Percentiles rank a stretch among this genome's conserved stretches.
phyloP scores from a whole-genome alignment of 2,113 vertebrate species.

The Hiodon tergisus region DNA sequence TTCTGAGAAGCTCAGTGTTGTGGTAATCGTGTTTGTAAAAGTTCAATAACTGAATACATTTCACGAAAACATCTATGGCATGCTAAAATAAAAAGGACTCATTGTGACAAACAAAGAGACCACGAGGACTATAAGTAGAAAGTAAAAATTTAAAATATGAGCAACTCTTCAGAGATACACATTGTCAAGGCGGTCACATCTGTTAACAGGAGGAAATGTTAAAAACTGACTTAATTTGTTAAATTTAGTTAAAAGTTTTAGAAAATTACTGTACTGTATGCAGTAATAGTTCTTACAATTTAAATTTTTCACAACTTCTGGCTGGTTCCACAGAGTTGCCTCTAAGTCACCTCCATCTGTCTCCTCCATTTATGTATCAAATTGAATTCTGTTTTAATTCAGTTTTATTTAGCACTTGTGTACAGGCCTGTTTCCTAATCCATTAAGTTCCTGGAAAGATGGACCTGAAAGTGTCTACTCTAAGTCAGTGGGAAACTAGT shows the following conservation, averaged over 20 bases:
- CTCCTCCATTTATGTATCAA: too few species aligned
- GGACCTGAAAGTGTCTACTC: too few species aligned
- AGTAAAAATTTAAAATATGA: constrained; percentile 33
- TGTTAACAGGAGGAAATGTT: not conserved
- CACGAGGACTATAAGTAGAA: constrained; percentile 49
- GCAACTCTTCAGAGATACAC: constrained; percentile 43
- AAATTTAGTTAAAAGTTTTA: not conserved
- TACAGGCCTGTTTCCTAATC: too few species aligned
- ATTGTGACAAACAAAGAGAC: constrained; percentile 59
- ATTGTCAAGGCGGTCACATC: constrained; percentile 52
- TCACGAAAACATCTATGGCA: constrained; percentile 45
- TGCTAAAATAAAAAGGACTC: constrained; percentile 50
- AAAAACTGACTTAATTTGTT: not conserved
- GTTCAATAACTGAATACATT: constrained; percentile 47
- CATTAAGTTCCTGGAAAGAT: too few species aligned
- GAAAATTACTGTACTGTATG: not conserved
- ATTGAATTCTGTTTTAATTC: too few species aligned
- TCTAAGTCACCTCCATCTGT: too few species aligned
- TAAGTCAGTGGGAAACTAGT: too few species aligned
- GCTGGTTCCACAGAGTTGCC: too few species aligned
- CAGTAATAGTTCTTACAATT: too few species aligned
- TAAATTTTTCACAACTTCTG: too few species aligned
- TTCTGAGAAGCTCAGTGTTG: constrained; percentile 25
- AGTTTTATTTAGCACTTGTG: too few species aligned
- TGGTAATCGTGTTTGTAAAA: constrained; percentile 41